Evolutionary conservation across 1,140 invertebrate genomes (phyloP), one percentile per base, ranked within the genome.

Genomic region (Hirudo medicinalis): DNA sequence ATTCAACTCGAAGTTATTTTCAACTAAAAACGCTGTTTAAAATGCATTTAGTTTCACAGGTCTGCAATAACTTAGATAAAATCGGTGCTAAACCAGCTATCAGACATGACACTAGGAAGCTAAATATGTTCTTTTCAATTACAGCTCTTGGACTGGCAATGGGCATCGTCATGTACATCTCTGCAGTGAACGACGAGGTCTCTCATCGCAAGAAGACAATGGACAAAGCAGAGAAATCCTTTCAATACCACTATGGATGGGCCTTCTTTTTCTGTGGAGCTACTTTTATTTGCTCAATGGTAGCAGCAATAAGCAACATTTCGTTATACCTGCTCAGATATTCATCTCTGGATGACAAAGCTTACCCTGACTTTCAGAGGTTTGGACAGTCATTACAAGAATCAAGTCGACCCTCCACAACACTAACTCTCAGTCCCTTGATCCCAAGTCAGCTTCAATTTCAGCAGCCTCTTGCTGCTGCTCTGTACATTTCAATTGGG

Each of bases 141-240:
- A 20, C 75, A 80, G 79, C 78, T 29, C 57, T 80, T 27, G 74
- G 75, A 43, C 74, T 79, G 32, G 78, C 78, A 6, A 75, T 78
- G 27, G 78, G 76, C 11, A 77, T 79, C 67, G 78, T 79, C 17
- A 69, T 80, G 19, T 80, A 78, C 70, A 80, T 80, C 29, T 79
- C 78, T 5, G 76, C 77, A 29, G 75, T 80, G 40, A 80, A 80
- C 68, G 79, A 80, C 71, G 79, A 79, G 67, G 78, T 79, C 13
- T 73, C 76, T 40, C 75, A 77, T 67, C 69, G 77, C 60, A 72
- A 74, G 71, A 72, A 74, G 53, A 74, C 76, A 19, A 72, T 70
- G 15, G 72, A 70, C 11, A 72, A 69, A 22, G 72, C 67, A 8
- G 75, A 75, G 54, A 66, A 71, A n/a, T 63, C 70, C 0, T 79